A percentile compares a stretch with the other conserved stretches of the same genome.
Conservation (phyloP, 2,797 vertebrate species). For the Myripristis jacobus region DNA sequence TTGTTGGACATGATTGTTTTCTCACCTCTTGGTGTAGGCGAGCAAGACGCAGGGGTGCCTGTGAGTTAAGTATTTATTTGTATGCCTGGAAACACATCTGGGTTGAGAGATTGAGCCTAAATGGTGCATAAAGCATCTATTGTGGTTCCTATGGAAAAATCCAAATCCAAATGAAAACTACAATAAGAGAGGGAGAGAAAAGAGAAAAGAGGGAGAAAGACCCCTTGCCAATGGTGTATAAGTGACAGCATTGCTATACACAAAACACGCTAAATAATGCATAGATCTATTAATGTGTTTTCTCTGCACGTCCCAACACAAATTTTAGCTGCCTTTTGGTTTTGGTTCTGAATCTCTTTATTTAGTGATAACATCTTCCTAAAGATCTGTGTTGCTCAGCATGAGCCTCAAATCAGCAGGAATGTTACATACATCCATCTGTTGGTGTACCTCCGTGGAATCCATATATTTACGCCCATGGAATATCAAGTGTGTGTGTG, state of each 20-base stretch:
- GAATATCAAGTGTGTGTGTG: background rate
- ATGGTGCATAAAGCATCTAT: conserved; percentile 3
- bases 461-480: background rate
- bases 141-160: conserved; percentile 4
- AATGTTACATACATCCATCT: conserved; percentile 38
- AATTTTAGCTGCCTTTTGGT: background rate
- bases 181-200: conserved; percentile 14
- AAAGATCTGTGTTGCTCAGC: background rate
- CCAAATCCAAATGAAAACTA: background rate
- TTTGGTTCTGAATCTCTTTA: conserved; percentile 3
- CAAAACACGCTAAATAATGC: conserved; percentile 75
- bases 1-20: conserved; percentile 37
- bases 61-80: conserved; percentile 7
- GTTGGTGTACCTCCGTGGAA: conserved; percentile 9
- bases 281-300: conserved; percentile 55
- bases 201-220: conserved; percentile 16
- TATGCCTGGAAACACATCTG: conserved; percentile 30
- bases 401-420: conserved; percentile 20
- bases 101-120: conserved; percentile 20
- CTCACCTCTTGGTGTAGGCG: conserved; percentile 37
- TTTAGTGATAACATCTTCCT: background rate
- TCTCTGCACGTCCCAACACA: background rate
- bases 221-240: conserved; percentile 20
- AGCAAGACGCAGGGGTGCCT: conserved; percentile 8
- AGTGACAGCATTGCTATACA: conserved; percentile 32